Evolutionary conservation across 2,888 invertebrate genomes (phyloP).

Genomic region (Orchesellides sinensis): DNA sequence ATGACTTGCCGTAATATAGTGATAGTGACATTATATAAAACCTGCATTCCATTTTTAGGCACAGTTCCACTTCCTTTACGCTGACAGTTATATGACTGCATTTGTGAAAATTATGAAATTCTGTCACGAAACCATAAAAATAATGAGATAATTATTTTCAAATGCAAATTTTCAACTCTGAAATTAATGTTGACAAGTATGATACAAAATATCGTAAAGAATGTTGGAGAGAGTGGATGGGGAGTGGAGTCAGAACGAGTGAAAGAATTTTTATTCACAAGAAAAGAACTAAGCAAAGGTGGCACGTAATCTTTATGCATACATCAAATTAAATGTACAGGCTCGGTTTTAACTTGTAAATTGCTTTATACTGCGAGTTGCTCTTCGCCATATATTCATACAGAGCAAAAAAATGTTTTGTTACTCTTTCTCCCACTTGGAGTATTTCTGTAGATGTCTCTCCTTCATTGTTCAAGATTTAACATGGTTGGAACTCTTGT

Average conservation of each 20-base stretch:
- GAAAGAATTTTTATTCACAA: slow-evolving; percentile 30
- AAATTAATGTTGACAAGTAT: slow-evolving; percentile 67
- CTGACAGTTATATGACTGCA: slow-evolving; percentile 62
- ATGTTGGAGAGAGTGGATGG: not conserved
- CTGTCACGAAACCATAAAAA: slow-evolving; percentile 68
- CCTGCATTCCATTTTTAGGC: slow-evolving; percentile 17
- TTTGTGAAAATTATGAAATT: slow-evolving; percentile 64
- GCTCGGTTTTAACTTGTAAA: slow-evolving; percentile 14
- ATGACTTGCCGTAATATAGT: not conserved
- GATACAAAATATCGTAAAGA: slow-evolving; percentile 38
- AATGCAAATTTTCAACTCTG: slow-evolving; percentile 61
- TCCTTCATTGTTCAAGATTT: too few relatives aligned
- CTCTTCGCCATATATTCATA: too few relatives aligned
- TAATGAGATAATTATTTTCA: slow-evolving; percentile 68
- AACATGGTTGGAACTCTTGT: too few relatives aligned
- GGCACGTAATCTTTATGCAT: slow-evolving; percentile 54
- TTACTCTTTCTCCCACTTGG: too few relatives aligned
- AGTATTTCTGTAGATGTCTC: too few relatives aligned
- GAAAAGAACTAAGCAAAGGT: slow-evolving; percentile 27
- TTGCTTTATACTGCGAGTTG: too few relatives aligned
- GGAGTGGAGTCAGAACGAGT: not conserved
- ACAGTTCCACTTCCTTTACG: slow-evolving; percentile 56
- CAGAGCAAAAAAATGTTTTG: too few relatives aligned
- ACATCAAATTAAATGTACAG: slow-evolving; percentile 13
- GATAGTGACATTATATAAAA: not conserved